These are phyloP conservation scores for Perccottus glenii DNA, from an alignment of 2,113 vertebrate species.

Conservation along the genomic window DNA sequence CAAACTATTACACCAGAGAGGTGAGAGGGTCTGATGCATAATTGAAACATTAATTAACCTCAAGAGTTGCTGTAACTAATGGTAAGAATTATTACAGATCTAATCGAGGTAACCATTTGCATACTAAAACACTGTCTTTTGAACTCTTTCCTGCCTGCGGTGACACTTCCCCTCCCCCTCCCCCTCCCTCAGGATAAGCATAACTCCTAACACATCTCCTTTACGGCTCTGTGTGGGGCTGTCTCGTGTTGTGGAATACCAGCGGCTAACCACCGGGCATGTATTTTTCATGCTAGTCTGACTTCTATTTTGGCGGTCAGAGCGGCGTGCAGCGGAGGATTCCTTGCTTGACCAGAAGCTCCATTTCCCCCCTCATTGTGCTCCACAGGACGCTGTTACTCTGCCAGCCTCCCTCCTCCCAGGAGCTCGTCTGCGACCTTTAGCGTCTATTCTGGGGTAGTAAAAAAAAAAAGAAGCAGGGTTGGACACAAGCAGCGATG, in stretches of 20 bases:
- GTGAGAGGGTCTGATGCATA: constrained; percentile 53
- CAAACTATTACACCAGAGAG: constrained; percentile 53
- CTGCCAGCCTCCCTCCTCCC: constrained; percentile 14
- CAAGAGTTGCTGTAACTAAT: constrained; percentile 50
- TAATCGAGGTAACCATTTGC: constrained; percentile 49
- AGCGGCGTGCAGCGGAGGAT: constrained; percentile 32
- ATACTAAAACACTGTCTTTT: constrained; percentile 35
- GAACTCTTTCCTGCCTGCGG: not conserved
- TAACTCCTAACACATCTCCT: constrained; percentile 9
- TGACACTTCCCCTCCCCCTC: too few relatives aligned
- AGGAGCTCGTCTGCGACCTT: constrained; percentile 25
- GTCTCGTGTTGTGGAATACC: constrained; percentile 21
- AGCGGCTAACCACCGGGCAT: constrained; percentile 35
- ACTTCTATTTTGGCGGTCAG: constrained; percentile 48
- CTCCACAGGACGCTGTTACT: constrained; percentile 24
- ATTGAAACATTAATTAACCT: constrained; percentile 55
- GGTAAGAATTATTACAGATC: constrained; percentile 53
- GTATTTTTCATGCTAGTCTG: constrained; percentile 58
- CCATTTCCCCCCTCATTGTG: constrained; percentile 34
- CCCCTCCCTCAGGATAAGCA: constrained; percentile 19
- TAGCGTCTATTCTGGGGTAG: constrained; percentile 5
- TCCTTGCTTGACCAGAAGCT: constrained; percentile 58
- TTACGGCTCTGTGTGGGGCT: constrained; percentile 19
- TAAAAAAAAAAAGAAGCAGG: not conserved
- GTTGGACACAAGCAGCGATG: constrained; percentile 8